Percentiles rank a stretch among this genome's conserved stretches.
These are phyloP conservation scores for Oryzaephilus surinamensis DNA, from an alignment of 1,140 invertebrate species.

Conservation along the genomic window DNA sequence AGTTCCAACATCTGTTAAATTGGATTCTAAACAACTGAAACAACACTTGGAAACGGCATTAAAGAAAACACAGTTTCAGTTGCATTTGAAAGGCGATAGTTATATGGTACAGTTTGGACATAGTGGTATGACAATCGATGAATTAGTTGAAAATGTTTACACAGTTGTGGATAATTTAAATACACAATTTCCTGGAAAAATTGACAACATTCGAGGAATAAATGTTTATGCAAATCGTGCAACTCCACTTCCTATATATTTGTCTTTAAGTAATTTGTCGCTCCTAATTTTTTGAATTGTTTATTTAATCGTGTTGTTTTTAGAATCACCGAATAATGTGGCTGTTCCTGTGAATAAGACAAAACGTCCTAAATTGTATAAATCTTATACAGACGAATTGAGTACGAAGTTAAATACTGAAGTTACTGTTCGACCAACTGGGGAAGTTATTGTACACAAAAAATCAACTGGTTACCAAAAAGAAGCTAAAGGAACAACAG, in stretches of 20 bases:
- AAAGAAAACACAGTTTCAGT: conserved; percentile 43
- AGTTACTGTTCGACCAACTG: no score
- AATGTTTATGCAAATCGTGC: conserved; percentile 40
- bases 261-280: conserved; percentile 49
- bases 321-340: no score
- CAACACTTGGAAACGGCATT: conserved; percentile 45
- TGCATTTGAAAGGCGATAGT: conserved; percentile 45
- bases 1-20: conserved; percentile 46
- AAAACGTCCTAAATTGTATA: no score
- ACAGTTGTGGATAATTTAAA: conserved; percentile 40
- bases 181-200: conserved; percentile 49
- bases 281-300: no score
- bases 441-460: no score
- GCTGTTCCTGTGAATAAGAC: no score
- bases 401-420: no score
- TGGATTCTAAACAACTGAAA: conserved; percentile 44
- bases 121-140: conserved; percentile 40
- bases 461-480: no score
- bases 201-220: conserved; percentile 48
- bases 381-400: no score
- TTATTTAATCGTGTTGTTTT: no score
- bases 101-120: conserved; percentile 46
- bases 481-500: no score
- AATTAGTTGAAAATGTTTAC: conserved; percentile 48
- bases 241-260: conserved; percentile 48